Evolutionary conservation across 2,888 invertebrate species (phyloP).

Genomic region (Ophion obscuratus): DNA sequence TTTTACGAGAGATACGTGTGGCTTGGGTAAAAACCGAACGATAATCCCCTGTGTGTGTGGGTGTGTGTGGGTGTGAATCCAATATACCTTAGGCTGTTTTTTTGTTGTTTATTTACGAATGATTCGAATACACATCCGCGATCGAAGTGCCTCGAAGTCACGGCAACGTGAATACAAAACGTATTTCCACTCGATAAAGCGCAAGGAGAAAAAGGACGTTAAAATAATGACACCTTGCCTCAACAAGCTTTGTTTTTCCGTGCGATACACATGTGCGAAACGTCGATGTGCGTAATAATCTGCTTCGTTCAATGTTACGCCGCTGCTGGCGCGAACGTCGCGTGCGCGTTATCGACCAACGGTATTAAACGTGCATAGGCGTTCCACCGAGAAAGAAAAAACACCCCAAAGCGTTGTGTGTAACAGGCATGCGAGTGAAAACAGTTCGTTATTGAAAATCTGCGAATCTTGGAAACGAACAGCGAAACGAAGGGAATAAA

Average conservation of each 20-base stretch:
- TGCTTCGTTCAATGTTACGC: too few relatives aligned
- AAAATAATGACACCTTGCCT: constrained; percentile 66
- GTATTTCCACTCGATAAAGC: constrained; percentile 54
- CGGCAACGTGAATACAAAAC: constrained; percentile 24
- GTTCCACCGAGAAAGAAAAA: not conserved
- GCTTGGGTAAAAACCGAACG: constrained; percentile 59
- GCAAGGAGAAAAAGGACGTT: constrained; percentile 9
- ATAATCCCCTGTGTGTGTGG: constrained; percentile 28
- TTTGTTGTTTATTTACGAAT: constrained; percentile 50
- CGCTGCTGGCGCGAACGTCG: constrained; percentile 17
- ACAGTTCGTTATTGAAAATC: constrained; percentile 20
- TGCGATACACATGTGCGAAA: constrained; percentile 49
- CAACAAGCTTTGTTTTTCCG: constrained; percentile 79
- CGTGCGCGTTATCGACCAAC: not conserved
- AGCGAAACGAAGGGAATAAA: constrained; percentile 1
- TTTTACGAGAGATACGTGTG: constrained; percentile 51
- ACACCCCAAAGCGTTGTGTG: constrained; percentile 10
- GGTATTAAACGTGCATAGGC: constrained; percentile 41
- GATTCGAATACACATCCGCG: constrained; percentile 25
- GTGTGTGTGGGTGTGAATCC: constrained; percentile 24
- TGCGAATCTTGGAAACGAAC: not conserved
- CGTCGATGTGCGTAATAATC: constrained; percentile 4
- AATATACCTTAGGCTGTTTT: constrained; percentile 66
- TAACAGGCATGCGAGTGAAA: constrained; percentile 34
- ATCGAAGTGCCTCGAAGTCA: constrained; percentile 34